Percentiles rank a stretch among this genome's conserved stretches.
These are phyloP conservation scores for Tiaroga cobitis DNA, from an alignment of 2,797 vertebrate species.

Conservation along the genomic window DNA sequence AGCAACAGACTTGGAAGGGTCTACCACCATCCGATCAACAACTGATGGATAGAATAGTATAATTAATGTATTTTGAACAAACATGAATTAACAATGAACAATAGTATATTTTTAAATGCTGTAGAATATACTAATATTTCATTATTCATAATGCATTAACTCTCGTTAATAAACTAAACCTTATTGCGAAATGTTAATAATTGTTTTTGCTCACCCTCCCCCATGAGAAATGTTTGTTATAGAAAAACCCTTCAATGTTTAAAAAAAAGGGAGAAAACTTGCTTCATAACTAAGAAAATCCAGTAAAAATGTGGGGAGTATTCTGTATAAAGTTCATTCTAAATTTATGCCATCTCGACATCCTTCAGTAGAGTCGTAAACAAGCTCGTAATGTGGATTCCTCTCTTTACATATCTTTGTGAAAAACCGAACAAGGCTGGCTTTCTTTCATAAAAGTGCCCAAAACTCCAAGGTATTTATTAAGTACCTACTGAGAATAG, in stretches of 20 bases:
- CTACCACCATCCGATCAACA: no score
- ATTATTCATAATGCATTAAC: not conserved
- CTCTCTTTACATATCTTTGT: slow-evolving; percentile 16
- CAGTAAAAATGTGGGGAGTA: not conserved
- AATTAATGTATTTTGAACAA: not conserved
- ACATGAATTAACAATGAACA: not conserved
- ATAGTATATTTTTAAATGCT: not conserved
- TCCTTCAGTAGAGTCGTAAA: not conserved
- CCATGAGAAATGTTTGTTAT: not conserved
- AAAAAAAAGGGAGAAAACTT: not conserved
- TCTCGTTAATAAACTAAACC: not conserved
- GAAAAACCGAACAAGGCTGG: slow-evolving; percentile 19
- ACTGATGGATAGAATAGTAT: not conserved
- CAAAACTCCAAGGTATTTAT: slow-evolving; percentile 34
- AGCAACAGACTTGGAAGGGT: no score
- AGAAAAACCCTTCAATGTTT: not conserved
- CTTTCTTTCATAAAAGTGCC: slow-evolving; percentile 36
- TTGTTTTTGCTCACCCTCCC: not conserved
- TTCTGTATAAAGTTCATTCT: slow-evolving; percentile 33
- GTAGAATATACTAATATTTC: not conserved
- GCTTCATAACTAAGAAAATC: slow-evolving; percentile 1
- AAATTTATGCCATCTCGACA: slow-evolving; percentile 28
- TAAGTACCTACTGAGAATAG: slow-evolving; percentile 29
- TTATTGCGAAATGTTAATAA: not conserved
- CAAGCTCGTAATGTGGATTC: slow-evolving; percentile 19